phyloP scores from a whole-genome alignment of 2,113 vertebrate species.

The Orientallactaga bullata region DNA sequence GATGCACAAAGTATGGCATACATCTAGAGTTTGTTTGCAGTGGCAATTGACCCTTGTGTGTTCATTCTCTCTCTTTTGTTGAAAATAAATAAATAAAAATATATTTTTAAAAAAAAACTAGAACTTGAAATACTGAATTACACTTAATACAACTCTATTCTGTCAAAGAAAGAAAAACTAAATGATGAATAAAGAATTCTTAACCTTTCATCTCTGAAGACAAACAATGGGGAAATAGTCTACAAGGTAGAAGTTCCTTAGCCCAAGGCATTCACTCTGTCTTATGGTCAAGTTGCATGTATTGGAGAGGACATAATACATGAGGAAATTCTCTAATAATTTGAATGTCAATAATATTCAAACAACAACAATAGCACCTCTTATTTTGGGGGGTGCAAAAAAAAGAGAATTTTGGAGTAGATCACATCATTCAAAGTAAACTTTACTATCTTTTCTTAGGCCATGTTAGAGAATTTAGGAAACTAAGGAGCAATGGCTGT shows the following conservation, averaged over 20 bases:
- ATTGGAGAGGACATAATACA: not conserved
- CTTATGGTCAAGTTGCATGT: not conserved
- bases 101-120: not conserved
- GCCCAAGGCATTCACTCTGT: not conserved
- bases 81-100: too few relatives aligned
- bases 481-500: not conserved
- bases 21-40: too few relatives aligned
- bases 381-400: not conserved
- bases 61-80: too few relatives aligned
- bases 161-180: conserved; percentile 3
- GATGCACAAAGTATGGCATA: too few relatives aligned
- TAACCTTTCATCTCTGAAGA: not conserved
- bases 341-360: not conserved
- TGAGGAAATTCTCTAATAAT: not conserved
- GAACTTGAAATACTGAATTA: conserved; percentile 5
- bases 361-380: not conserved
- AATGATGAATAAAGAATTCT: conserved; percentile 24
- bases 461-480: not conserved
- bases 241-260: not conserved
- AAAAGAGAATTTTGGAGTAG: not conserved
- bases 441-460: not conserved
- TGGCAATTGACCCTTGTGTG: too few relatives aligned
- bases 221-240: conserved; percentile 6
- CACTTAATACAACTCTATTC: not conserved
- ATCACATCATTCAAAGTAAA: not conserved